A percentile compares a stretch with the other conserved stretches of the same genome.
Evolutionary conservation across 2,113 vertebrate genomes (phyloP).

Genomic region (Zosterops japonicus): DNA sequence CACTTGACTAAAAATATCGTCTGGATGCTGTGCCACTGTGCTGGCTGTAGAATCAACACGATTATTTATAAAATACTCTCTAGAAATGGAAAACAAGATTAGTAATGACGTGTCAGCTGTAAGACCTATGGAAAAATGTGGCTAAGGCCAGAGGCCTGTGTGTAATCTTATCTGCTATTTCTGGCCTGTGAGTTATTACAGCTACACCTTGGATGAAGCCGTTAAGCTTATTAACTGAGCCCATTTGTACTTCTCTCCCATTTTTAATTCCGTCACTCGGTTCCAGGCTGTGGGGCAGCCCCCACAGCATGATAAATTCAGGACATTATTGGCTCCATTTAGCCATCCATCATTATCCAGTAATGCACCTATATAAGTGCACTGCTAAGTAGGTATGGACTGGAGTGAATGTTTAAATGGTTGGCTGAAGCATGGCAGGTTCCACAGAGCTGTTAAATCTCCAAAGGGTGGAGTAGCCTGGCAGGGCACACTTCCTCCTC

Average conservation of each 20-base stretch:
- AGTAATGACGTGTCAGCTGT: constrained; percentile 36
- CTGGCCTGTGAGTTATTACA: constrained; percentile 61
- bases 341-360: constrained; percentile 24
- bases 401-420: background rate
- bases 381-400: background rate
- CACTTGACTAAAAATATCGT: constrained; percentile 38
- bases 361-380: background rate
- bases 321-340: constrained; percentile 30
- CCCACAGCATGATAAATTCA: constrained; percentile 36
- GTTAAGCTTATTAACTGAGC: constrained; percentile 60
- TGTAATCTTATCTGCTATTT: constrained; percentile 68
- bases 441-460: background rate
- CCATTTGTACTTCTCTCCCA: constrained; percentile 52
- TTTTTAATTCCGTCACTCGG: constrained; percentile 50
- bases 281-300: constrained; percentile 11
- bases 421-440: background rate
- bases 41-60: constrained; percentile 53
- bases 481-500: background rate
- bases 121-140: constrained; percentile 57
- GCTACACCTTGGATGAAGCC: constrained; percentile 60
- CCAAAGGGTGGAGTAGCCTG: background rate
- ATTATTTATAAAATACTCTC: constrained; percentile 69
- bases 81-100: constrained; percentile 71
- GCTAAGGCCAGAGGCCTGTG: constrained; percentile 43
- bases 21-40: constrained; percentile 58